Evolutionary conservation across 2,797 vertebrate species (phyloP).

Genomic region (Naso thynnoides): DNA sequence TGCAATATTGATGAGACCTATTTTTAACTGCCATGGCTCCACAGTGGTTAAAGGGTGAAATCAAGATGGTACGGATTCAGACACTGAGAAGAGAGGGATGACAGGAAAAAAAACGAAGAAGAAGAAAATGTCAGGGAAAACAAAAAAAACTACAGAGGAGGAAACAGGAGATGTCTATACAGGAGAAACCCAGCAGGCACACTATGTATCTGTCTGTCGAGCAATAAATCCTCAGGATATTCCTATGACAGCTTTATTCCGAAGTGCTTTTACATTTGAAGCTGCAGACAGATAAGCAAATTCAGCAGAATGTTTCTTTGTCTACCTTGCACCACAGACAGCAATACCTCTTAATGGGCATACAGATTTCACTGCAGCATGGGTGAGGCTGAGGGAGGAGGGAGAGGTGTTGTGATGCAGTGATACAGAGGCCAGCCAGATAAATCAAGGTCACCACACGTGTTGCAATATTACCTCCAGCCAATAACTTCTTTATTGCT

Average conservation of each 20-base stretch:
- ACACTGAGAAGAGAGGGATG: slow-evolving; percentile 21
- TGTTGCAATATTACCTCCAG: slow-evolving; percentile 81
- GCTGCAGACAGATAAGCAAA: slow-evolving; percentile 65
- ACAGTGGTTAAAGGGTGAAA: slow-evolving; percentile 68
- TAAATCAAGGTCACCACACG: slow-evolving; percentile 82
- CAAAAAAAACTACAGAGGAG: slow-evolving; percentile 47
- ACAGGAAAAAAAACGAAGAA: neutral
- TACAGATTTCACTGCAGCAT: slow-evolving; percentile 80
- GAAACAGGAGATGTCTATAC: slow-evolving; percentile 36
- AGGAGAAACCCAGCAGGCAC: slow-evolving; percentile 42
- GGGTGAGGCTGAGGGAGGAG: slow-evolving; percentile 78
- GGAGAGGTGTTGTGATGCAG: slow-evolving; percentile 72
- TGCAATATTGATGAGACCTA: slow-evolving; percentile 81
- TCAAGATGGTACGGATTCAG: slow-evolving; percentile 51
- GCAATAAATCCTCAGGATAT: slow-evolving; percentile 38
- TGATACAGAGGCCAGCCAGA: slow-evolving; percentile 74
- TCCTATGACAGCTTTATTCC: slow-evolving; percentile 58
- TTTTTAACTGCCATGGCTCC: slow-evolving; percentile 78
- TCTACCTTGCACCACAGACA: slow-evolving; percentile 63
- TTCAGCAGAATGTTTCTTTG: slow-evolving; percentile 66
- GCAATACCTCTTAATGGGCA: slow-evolving; percentile 72
- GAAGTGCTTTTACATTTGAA: slow-evolving; percentile 65
- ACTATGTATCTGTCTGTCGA: slow-evolving; percentile 32
- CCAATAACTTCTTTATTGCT: slow-evolving; percentile 86
- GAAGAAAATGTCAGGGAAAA: no score